Evolutionary conservation across 2,113 vertebrate genomes (phyloP).

Genomic region (Taxidea taxus): DNA sequence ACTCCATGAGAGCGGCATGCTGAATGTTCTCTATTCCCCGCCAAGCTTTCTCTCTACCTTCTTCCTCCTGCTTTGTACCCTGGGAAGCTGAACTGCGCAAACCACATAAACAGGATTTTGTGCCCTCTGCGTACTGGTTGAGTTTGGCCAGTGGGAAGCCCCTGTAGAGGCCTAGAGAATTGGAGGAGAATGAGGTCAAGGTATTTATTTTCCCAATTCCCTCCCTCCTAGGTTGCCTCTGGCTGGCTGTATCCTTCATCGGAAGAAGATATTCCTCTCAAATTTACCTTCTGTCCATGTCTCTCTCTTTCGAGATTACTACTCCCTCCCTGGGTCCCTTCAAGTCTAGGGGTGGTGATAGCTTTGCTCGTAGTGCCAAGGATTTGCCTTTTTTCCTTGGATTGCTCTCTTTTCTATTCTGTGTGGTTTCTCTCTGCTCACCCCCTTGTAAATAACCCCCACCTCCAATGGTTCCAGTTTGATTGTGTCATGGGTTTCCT

Average conservation of each 20-base stretch:
- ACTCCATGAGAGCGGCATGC: background rate
- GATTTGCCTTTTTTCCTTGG: background rate
- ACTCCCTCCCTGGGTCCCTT: background rate
- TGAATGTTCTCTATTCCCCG: background rate
- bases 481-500: background rate
- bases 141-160: background rate
- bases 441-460: background rate
- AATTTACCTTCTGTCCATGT: background rate
- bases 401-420: constrained; percentile 22
- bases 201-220: constrained; percentile 1
- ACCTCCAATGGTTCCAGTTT: background rate
- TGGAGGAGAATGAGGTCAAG: background rate
- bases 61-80: background rate
- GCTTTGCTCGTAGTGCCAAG: background rate
- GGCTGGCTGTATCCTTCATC: background rate
- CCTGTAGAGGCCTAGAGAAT: background rate
- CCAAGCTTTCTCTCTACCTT: background rate
- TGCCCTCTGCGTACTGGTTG: background rate
- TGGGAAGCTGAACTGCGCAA: background rate
- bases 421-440: background rate
- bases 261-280: background rate
- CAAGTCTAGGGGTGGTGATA: background rate
- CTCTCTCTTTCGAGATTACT: background rate
- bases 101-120: background rate
- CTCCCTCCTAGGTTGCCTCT: background rate